Conservation (phyloP, 2,797 vertebrate species). For the Smutsia temminckii region DNA sequence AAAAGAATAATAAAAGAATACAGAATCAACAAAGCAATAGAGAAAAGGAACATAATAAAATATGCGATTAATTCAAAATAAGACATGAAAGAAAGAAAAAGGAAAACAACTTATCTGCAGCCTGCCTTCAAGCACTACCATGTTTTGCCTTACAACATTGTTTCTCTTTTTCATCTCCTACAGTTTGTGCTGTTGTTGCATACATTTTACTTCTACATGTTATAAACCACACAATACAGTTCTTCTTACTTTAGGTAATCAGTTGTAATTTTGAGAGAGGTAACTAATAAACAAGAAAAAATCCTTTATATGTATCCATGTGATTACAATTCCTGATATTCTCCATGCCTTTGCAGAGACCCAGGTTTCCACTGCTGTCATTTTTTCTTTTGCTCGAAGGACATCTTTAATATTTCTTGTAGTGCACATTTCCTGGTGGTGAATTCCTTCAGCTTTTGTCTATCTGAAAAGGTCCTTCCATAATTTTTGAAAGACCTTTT, state of each 20-base stretch:
- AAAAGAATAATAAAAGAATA: not conserved
- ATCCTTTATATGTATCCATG: no score
- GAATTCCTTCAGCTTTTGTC: not conserved
- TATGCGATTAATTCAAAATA: not conserved
- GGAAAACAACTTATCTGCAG: not conserved
- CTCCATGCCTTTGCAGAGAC: rapidly evolving
- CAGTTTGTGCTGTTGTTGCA: not conserved
- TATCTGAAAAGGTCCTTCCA: not conserved
- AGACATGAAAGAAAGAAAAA: not conserved
- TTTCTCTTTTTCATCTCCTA: not conserved
- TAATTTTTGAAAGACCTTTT: not conserved
- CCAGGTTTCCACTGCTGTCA: not conserved
- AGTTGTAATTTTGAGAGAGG: not conserved
- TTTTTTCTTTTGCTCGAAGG: not conserved
- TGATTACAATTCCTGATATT: not conserved
- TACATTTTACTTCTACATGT: not conserved
- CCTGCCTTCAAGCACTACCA: not conserved
- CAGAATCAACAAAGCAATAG: not conserved
- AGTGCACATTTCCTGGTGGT: not conserved
- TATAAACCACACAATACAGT: not conserved
- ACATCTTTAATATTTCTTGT: not conserved
- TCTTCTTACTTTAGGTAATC: not conserved
- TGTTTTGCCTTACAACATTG: no score
- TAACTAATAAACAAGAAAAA: not conserved
- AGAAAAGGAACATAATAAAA: not conserved